Percentiles rank a stretch among this genome's conserved stretches.
phyloP scores from a whole-genome alignment of 2,113 vertebrate species.

The Lates calcarifer region DNA sequence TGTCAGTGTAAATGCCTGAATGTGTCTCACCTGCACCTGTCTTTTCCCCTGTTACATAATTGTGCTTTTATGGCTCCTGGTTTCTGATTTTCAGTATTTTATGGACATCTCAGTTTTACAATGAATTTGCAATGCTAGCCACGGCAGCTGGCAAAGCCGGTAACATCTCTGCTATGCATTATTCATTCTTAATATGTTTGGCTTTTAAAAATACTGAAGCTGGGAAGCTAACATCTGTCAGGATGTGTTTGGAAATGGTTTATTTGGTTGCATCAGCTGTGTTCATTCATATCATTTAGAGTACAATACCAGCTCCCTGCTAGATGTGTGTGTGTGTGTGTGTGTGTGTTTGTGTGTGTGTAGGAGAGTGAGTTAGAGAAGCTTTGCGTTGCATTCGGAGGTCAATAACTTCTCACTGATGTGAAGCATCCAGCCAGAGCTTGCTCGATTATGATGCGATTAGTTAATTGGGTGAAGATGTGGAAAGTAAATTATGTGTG shows the following conservation, averaged over 20 bases:
- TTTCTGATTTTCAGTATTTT: background rate
- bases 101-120: background rate
- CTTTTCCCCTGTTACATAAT: background rate
- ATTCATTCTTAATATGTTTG: conserved; percentile 6
- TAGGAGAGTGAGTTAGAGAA: background rate
- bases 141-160: background rate
- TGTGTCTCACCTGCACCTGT: background rate
- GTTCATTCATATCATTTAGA: conserved; percentile 7
- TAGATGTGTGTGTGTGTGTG: background rate
- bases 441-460: conserved; percentile 76
- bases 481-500: conserved; percentile 78
- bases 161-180: background rate
- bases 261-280: conserved; percentile 46
- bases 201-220: conserved; percentile 10
- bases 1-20: background rate
- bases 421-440: conserved; percentile 61
- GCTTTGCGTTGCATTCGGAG: conserved; percentile 28
- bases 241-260: conserved; percentile 5
- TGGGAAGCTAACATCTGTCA: background rate
- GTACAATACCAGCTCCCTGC: background rate
- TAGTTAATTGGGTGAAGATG: conserved; percentile 82
- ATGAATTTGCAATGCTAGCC: background rate
- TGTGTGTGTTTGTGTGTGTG: conserved; percentile 7
- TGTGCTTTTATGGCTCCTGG: background rate
- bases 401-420: conserved; percentile 53